Evolutionary conservation across 1,140 invertebrate genomes (phyloP), one percentile per base, ranked within the genome.

Genomic region (Drosophila tsacasi): DNA sequence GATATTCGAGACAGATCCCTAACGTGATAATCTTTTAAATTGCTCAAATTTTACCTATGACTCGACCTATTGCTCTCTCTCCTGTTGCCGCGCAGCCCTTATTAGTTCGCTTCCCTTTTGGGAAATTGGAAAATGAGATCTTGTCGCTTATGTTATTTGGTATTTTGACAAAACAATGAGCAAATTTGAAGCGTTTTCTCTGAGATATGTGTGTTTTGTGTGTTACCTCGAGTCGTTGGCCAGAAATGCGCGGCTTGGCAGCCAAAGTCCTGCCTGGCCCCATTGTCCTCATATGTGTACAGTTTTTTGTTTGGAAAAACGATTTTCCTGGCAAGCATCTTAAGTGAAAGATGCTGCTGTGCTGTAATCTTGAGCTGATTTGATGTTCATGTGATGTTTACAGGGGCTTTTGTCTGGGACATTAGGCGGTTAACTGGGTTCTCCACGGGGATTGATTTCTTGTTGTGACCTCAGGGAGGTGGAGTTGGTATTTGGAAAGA

Each of bases 21-120:
- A 91, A 87, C 79, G 81, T 91, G 79, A 87, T 91, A 91, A 91
- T 91, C 87, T 91, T 79, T 80, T 91, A 91, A 91, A 85, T 91
- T 91, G 79, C 71, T 77, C 65, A 83, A 79, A 68, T 81, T 81
- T 73, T 71, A 39, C 59, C 69, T 72, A 60, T 79, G 65, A 63
- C 52, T 76, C 65, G 73, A 77, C 73, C 73, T 73, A 72, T 73
- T 72, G 69, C 66, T 54, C 46, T 68, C 66, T 25, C 27, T 17
- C 17, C 37, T 13, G 46, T 23, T 39, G 19, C 46, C 66, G 25
- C 8, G 42, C 52, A 66, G 60, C 61, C 57, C 65, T 65, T 55
- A 66, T 72, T 66, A 60, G 52, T 39, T 58, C 37, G 74, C 59
- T 79, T 67, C 54, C 59, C 66, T 74, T 79, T 75, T 76, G 63